phyloP scores from a whole-genome alignment of 1,140 invertebrate species.

The Papilio xuthus region DNA sequence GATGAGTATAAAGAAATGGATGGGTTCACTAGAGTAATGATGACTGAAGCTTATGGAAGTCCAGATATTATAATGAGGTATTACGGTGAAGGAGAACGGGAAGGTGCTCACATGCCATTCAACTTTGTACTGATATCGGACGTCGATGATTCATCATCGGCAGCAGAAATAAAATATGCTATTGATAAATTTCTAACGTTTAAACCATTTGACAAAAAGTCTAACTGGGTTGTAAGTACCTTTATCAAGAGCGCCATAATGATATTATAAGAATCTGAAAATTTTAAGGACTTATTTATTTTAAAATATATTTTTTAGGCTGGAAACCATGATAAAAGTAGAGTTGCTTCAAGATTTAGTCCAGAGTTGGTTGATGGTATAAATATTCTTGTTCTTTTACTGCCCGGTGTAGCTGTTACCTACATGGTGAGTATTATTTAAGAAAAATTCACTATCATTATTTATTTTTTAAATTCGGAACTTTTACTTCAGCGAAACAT shows the following conservation, averaged over 20 bases:
- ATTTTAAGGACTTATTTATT: not conserved
- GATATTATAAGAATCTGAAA: not conserved
- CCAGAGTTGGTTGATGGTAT: constrained; percentile 85
- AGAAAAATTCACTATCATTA: not conserved
- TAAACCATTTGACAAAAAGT: constrained; percentile 82
- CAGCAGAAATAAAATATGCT: constrained; percentile 79
- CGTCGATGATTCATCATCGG: constrained; percentile 80
- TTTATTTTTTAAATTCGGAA: not conserved
- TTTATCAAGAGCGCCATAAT: not conserved
- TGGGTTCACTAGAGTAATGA: constrained; percentile 79
- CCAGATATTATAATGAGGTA: constrained; percentile 84
- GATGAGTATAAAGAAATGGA: constrained; percentile 81
- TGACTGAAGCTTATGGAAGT: constrained; percentile 87
- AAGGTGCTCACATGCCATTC: constrained; percentile 85
- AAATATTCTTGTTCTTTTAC: constrained; percentile 87
- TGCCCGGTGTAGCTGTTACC: constrained; percentile 90
- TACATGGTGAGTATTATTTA: constrained; percentile 83
- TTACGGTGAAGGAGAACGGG: constrained; percentile 81
- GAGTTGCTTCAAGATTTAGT: constrained; percentile 85
- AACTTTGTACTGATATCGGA: constrained; percentile 84
- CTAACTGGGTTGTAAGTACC: constrained; percentile 85
- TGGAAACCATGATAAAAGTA: constrained; percentile 88
- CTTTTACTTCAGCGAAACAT: too few relatives aligned
- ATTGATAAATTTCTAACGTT: constrained; percentile 83
- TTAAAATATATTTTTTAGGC: constrained; percentile 76